Evolutionary conservation across 2,888 invertebrate species (phyloP).

Genomic region (Pristionchus entomophagus): DNA sequence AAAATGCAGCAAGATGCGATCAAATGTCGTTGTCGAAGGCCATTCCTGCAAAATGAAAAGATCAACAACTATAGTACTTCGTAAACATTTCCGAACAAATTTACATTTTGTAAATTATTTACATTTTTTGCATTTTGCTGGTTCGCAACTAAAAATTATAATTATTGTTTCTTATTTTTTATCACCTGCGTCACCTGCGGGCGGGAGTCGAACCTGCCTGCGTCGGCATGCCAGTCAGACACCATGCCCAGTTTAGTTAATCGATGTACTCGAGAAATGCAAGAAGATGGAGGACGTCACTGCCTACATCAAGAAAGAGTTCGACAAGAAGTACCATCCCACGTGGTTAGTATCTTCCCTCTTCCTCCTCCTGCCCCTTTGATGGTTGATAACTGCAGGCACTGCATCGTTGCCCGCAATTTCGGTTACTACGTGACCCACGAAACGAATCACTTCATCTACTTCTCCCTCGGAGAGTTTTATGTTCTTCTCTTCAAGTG

Average conservation of each 20-base stretch:
- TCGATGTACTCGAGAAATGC: constrained; percentile 77
- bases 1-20: constrained; percentile 99
- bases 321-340: constrained; percentile 99
- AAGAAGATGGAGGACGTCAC: constrained; percentile 99
- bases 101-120: too few relatives aligned
- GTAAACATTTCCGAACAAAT: too few relatives aligned
- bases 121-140: too few relatives aligned
- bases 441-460: constrained; percentile 99
- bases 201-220: too few relatives aligned
- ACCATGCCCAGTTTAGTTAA: constrained; percentile 77
- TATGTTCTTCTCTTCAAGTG: constrained; percentile 99
- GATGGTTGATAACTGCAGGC: constrained; percentile 76
- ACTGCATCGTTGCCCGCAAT: constrained; percentile 88
- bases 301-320: constrained; percentile 99
- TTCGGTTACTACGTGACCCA: constrained; percentile 83
- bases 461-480: constrained; percentile 98
- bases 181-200: too few relatives aligned
- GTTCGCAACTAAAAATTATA: too few relatives aligned
- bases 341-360: constrained; percentile 79
- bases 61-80: too few relatives aligned
- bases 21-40: too few relatives aligned
- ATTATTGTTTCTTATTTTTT: too few relatives aligned
- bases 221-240: constrained; percentile 98
- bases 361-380: neutral
- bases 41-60: too few relatives aligned